These are phyloP conservation scores for Andrena flavipes DNA, from an alignment of 2,888 invertebrate species.

Conservation along the genomic window DNA sequence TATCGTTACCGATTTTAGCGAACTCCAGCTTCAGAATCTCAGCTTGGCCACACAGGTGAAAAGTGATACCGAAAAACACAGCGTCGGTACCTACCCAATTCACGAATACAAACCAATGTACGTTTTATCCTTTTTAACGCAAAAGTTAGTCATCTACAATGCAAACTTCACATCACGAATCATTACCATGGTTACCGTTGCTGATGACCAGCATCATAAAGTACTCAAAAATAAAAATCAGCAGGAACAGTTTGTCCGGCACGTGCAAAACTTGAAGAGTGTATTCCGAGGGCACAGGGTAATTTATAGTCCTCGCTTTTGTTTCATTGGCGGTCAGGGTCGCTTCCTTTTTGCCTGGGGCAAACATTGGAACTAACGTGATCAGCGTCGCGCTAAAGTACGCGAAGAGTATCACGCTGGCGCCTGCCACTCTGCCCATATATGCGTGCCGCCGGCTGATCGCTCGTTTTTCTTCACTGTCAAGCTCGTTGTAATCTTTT, in stretches of 20 bases:
- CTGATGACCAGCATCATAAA: background rate
- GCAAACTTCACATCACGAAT: background rate
- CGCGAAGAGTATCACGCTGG: slow-evolving; percentile 4
- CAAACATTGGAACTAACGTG: background rate
- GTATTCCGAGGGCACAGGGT: slow-evolving; percentile 6
- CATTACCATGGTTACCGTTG: slow-evolving; percentile 15
- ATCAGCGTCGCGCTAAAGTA: background rate
- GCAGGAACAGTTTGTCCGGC: background rate
- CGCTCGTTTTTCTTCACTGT: background rate
- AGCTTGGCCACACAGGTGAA: slow-evolving; percentile 80
- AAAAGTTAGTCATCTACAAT: background rate
- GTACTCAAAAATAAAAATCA: slow-evolving; percentile 12
- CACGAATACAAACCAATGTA: background rate
- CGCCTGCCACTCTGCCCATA: background rate
- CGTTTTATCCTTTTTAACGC: background rate
- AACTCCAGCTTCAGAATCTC: slow-evolving; percentile 69
- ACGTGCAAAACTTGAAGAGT: background rate
- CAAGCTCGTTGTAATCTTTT: slow-evolving; percentile 12
- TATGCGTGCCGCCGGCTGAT: slow-evolving; percentile 18
- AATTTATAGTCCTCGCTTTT: background rate
- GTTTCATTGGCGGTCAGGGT: background rate
- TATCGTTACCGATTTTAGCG: background rate
- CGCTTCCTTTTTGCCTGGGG: background rate
- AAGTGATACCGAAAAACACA: slow-evolving; percentile 75
- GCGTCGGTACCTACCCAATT: slow-evolving; percentile 68